Evolutionary conservation across 2,797 vertebrate genomes (phyloP).

Genomic region (Kryptopterus vitreolus): DNA sequence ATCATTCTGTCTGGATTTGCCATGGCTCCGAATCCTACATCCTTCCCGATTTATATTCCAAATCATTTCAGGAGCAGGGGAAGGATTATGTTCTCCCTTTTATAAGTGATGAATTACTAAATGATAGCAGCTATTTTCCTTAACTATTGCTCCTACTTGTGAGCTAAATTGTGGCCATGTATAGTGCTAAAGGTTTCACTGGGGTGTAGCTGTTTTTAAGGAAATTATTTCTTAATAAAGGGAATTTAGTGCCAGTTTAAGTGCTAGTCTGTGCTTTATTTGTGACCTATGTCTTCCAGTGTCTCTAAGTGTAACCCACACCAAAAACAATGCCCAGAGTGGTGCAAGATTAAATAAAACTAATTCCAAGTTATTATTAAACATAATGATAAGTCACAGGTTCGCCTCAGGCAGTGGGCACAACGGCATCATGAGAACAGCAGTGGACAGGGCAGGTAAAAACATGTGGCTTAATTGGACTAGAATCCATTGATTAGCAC

Average conservation of each 20-base stretch:
- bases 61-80: background rate
- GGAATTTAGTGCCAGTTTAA: background rate
- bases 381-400: conserved; percentile 61
- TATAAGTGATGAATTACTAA: background rate
- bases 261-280: conserved; percentile 10
- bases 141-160: background rate
- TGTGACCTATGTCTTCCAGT: conserved; percentile 18
- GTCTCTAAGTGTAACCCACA: conserved; percentile 16
- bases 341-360: conserved; percentile 25
- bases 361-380: conserved; percentile 42
- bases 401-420: conserved; percentile 53
- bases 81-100: conserved; percentile 43
- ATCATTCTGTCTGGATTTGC: background rate
- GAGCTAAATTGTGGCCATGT: conserved; percentile 1
- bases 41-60: background rate
- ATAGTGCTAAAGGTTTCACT: conserved; percentile 18
- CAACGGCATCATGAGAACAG: conserved; percentile 38
- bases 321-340: conserved; percentile 9
- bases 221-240: conserved; percentile 15
- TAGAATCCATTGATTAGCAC: conserved; percentile 53
- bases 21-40: background rate
- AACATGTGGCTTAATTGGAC: conserved; percentile 45
- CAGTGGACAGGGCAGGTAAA: conserved; percentile 32
- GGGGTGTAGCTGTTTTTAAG: conserved; percentile 4
- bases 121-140: background rate